These are phyloP conservation scores for Epistrophe grossulariae DNA, from an alignment of 2,888 invertebrate genomes.

Conservation along the genomic window DNA sequence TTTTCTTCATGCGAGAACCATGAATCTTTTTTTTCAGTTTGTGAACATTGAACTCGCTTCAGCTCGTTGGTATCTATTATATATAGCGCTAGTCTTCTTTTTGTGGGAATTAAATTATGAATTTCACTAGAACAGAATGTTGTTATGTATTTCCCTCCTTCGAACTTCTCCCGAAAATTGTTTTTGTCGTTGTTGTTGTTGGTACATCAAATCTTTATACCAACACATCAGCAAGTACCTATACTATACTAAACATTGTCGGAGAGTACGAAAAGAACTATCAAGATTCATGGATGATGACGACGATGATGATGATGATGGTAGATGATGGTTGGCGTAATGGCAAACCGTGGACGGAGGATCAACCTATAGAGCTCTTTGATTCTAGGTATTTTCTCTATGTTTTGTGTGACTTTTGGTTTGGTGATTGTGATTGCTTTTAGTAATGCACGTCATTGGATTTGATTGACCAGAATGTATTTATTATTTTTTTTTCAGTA, in stretches of 20 bases:
- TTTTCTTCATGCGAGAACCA: slow-evolving; percentile 12
- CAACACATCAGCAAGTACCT: background rate
- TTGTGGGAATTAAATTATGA: slow-evolving; percentile 75
- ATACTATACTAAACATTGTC: background rate
- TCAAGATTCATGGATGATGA: slow-evolving; percentile 43
- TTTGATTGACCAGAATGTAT: slow-evolving; percentile 64
- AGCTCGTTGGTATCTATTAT: slow-evolving; percentile 26
- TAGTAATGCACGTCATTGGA: slow-evolving; percentile 63
- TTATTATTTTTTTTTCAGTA: background rate
- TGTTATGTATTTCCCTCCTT: slow-evolving; percentile 54
- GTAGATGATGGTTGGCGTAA: slow-evolving; percentile 37
- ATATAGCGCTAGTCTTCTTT: slow-evolving; percentile 32
- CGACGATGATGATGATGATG: slow-evolving; percentile 27
- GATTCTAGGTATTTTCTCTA: slow-evolving; percentile 25
- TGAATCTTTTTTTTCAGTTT: background rate
- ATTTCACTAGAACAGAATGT: slow-evolving; percentile 72
- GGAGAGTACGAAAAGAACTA: slow-evolving; percentile 25
- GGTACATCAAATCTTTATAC: slow-evolving; percentile 20
- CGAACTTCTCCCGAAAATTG: slow-evolving; percentile 45
- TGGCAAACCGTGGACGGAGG: slow-evolving; percentile 20
- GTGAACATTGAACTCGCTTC: slow-evolving; percentile 69
- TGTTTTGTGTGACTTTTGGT: slow-evolving; percentile 39
- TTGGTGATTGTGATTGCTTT: slow-evolving; percentile 50
- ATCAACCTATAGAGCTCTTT: slow-evolving; percentile 22
- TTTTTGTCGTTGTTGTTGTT: slow-evolving; percentile 32